Conservation (phyloP, 2,113 vertebrate genomes). For the Sturnira hondurensis region DNA sequence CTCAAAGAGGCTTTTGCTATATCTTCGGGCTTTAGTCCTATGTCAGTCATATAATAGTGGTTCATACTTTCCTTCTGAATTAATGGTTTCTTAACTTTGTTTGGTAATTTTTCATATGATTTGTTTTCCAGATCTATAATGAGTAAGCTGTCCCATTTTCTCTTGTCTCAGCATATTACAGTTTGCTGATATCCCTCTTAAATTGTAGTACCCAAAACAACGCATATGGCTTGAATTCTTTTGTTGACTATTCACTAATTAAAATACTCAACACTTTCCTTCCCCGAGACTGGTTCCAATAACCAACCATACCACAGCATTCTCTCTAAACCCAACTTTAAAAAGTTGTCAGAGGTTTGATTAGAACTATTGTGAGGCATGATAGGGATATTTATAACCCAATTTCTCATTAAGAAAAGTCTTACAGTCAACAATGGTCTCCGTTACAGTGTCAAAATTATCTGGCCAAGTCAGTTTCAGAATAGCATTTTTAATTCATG, state of each 20-base stretch:
- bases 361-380: background rate
- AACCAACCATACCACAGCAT: background rate
- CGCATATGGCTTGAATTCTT: background rate
- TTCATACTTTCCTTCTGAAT: background rate
- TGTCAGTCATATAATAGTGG: background rate
- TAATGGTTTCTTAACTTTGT: background rate
- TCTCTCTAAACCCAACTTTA: background rate
- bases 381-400: background rate
- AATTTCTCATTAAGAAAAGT: background rate
- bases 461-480: background rate
- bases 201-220: background rate
- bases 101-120: background rate
- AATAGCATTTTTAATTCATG: background rate
- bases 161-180: background rate
- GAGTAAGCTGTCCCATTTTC: background rate
- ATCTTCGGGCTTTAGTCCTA: background rate
- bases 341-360: conserved; percentile 27
- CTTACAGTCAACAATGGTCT: background rate
- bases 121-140: background rate
- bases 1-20: background rate
- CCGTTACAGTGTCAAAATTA: background rate
- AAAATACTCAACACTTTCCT: background rate
- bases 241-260: background rate
- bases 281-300: background rate
- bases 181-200: background rate